These are phyloP conservation scores for Cydia pomonella DNA, from an alignment of 1,140 invertebrate species.

Conservation along the genomic window DNA sequence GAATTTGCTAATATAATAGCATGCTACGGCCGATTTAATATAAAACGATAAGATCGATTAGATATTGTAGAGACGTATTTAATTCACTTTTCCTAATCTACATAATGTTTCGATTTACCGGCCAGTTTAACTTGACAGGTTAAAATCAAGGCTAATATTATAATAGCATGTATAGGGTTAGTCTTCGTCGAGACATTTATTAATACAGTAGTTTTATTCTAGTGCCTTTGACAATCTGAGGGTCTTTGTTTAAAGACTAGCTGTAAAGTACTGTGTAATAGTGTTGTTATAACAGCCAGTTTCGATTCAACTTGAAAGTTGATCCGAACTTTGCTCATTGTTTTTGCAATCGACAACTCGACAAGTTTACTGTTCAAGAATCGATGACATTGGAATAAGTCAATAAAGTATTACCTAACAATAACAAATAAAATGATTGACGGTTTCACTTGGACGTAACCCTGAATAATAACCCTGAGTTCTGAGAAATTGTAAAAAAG, in stretches of 20 bases:
- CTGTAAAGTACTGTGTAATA: slow-evolving; percentile 52
- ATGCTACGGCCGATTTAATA: slow-evolving; percentile 39
- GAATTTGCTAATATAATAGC: slow-evolving; percentile 1
- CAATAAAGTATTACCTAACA: slow-evolving; percentile 27
- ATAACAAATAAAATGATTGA: slow-evolving; percentile 26
- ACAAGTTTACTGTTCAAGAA: slow-evolving; percentile 23
- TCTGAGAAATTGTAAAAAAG: slow-evolving; percentile 6
- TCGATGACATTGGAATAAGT: slow-evolving; percentile 26
- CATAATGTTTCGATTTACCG: slow-evolving; percentile 45
- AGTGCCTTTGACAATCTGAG: slow-evolving; percentile 52
- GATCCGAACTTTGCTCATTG: slow-evolving; percentile 28
- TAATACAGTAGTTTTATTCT: slow-evolving; percentile 42
- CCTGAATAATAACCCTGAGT: slow-evolving; percentile 5
- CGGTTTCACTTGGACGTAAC: background rate
- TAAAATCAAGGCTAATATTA: background rate
- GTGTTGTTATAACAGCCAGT: slow-evolving; percentile 39
- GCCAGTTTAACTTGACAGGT: slow-evolving; percentile 38
- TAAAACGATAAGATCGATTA: slow-evolving; percentile 43
- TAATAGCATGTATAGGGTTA: slow-evolving; percentile 3
- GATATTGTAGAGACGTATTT: slow-evolving; percentile 42
- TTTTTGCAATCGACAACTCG: slow-evolving; percentile 32
- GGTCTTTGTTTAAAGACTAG: slow-evolving; percentile 52
- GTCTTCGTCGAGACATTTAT: background rate
- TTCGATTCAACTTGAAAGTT: slow-evolving; percentile 26
- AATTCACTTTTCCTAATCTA: slow-evolving; percentile 55